These are phyloP conservation scores for Cygnus atratus DNA, from an alignment of 2,113 vertebrate species.

Conservation along the genomic window DNA sequence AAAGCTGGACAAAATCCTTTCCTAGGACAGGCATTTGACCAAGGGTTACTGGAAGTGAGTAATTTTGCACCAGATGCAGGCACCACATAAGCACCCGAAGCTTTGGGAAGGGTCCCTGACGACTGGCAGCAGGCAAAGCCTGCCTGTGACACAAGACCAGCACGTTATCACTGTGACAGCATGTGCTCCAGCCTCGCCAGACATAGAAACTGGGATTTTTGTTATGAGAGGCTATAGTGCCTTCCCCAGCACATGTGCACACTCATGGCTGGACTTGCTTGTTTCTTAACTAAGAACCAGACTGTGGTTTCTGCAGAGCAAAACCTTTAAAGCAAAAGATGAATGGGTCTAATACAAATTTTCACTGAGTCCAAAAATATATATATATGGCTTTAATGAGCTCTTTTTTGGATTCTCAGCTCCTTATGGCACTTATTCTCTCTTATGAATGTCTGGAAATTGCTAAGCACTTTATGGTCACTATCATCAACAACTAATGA, in stretches of 20 bases:
- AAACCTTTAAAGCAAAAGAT: constrained; percentile 27
- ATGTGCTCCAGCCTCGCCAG: not conserved
- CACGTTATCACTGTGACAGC: not conserved
- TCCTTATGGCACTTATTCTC: not conserved
- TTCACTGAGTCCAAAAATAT: not conserved
- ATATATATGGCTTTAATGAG: constrained; percentile 11
- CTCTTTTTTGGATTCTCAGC: not conserved
- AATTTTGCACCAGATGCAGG: not conserved
- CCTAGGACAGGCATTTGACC: not conserved
- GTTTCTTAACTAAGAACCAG: not conserved
- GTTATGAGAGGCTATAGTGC: not conserved
- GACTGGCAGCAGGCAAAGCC: not conserved
- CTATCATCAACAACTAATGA: constrained; percentile 42
- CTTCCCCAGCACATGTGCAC: not conserved
- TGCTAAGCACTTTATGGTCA: constrained; percentile 38
- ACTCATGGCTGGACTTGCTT: not conserved
- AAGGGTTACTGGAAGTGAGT: not conserved
- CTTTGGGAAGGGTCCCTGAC: not conserved
- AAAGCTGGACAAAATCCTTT: not conserved
- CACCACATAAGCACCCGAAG: not conserved
- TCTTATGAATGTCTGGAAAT: constrained; percentile 27
- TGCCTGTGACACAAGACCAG: not conserved
- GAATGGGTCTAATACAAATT: not conserved
- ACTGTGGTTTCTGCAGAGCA: not conserved
- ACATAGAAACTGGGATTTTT: not conserved